Base-by-base conservation (phyloP, 2,797 vertebrate genomes). In the Aplochiton taeniatus region DNA sequence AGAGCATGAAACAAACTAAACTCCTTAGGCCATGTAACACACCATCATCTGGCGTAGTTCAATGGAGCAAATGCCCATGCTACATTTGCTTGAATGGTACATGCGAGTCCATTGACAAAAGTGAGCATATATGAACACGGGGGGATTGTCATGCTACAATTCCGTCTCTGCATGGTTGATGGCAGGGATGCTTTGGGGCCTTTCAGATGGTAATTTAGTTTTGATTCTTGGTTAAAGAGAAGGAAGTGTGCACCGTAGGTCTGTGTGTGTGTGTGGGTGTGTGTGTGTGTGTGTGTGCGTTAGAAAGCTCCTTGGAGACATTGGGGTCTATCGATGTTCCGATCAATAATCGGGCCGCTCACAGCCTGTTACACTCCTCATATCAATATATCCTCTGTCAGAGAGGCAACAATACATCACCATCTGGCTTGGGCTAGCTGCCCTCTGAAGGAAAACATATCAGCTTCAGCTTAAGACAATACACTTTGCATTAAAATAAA, bases 141-240 rank as follows among this genome's bases (percentile, higher is more conserved):
- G 43, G 43, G 19, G 19, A 11, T 57, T 18, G 43, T 45, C 45
- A 49, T 53, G 45, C 12, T 53, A 63, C 48, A 14, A 61, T 55
- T 62, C 41, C 65, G 47, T 58, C 56, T 59, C 62, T 70, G 53
- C 51, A 14, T 41, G 49, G 58, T 50, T 73, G 73, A 58, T 61
- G 68, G 57, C 53, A 57, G 67, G 65, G 44, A 75, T 59, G 48
- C 66, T 69, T 70, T 11, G 11, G 13, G 10, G 53, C 16, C 69
- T 70, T 83, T 83, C 47, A 83, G 57, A 81, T 72, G 77, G 60
- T 70, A 79, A 84, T 79, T 44, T 47, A 8, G 31, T 41, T 43
- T 20, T 42, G 53, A 62, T 73, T 66, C 64, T 66, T 54, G 60
- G 73, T 66, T 68, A 59, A 16, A 61, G 65, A 59, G 66, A n/a